Conservation (phyloP, 2,113 vertebrate genomes). For the Gambusia affinis region DNA sequence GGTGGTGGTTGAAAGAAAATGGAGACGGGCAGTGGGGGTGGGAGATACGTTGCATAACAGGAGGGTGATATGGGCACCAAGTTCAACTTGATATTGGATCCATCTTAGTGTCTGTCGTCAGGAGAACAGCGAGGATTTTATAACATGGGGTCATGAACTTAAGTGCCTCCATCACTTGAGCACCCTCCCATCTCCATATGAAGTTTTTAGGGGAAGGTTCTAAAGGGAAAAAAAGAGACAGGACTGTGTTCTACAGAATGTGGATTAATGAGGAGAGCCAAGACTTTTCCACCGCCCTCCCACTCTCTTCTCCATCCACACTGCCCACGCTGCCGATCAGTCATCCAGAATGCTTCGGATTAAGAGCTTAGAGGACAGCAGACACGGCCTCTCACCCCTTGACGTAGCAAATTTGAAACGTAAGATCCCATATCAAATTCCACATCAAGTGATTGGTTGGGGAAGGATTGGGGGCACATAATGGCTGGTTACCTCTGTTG, state of each 20-base stretch:
- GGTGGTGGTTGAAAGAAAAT: constrained; percentile 32
- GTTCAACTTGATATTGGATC: constrained; percentile 39
- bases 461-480: neutral
- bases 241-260: constrained; percentile 1
- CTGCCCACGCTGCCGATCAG: constrained; percentile 44
- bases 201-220: neutral
- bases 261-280: constrained; percentile 12
- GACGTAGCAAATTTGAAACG: constrained; percentile 22
- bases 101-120: neutral
- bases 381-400: neutral
- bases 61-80: constrained; percentile 25
- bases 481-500: neutral
- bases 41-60: constrained; percentile 53
- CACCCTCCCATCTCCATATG: neutral
- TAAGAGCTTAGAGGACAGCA: constrained; percentile 18
- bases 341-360: constrained; percentile 38
- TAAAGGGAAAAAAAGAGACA: neutral
- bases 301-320: constrained; percentile 33
- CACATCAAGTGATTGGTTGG: neutral
- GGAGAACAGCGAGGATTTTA: constrained; percentile 7
- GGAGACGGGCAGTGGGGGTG: constrained; percentile 11
- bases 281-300: neutral
- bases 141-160: neutral
- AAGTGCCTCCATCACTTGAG: neutral
- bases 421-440: constrained; percentile 39